A percentile compares a stretch with the other conserved stretches of the same genome.
phyloP scores from a whole-genome alignment of 2,113 vertebrate species.

The Halcyon senegalensis region DNA sequence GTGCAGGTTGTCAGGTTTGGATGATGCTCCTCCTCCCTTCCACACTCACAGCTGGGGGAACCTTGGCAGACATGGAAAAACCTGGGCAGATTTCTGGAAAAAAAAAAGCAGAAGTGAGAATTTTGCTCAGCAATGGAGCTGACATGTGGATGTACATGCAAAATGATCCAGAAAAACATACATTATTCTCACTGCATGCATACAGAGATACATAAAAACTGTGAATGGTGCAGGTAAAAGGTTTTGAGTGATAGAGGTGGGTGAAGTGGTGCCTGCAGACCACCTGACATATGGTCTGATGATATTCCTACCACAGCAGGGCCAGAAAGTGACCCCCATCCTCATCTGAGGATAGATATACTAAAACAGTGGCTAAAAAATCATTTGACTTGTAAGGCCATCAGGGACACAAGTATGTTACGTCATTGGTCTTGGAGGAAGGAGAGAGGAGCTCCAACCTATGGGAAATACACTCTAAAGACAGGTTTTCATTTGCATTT shows the following conservation, averaged over 20 bases:
- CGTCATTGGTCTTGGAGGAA: neutral
- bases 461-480: neutral
- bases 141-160: fast-evolving
- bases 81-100: neutral
- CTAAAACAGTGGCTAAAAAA: neutral
- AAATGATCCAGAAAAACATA: neutral
- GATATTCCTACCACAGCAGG: neutral
- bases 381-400: neutral
- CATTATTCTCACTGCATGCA: neutral
- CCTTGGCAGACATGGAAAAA: neutral
- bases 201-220: neutral
- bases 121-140: neutral
- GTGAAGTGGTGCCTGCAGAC: neutral
- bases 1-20: neutral
- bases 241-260: neutral
- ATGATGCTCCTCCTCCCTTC: neutral
- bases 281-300: fast-evolving
- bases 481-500: neutral
- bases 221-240: neutral
- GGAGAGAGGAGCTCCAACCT: neutral
- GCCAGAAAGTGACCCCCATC: neutral
- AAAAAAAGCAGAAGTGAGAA: neutral
- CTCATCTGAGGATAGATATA: neutral
- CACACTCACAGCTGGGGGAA: neutral
- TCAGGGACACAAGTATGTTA: fast-evolving